Conservation (phyloP, 1,140 invertebrate genomes). For the Pemphigus obesinymphae region DNA sequence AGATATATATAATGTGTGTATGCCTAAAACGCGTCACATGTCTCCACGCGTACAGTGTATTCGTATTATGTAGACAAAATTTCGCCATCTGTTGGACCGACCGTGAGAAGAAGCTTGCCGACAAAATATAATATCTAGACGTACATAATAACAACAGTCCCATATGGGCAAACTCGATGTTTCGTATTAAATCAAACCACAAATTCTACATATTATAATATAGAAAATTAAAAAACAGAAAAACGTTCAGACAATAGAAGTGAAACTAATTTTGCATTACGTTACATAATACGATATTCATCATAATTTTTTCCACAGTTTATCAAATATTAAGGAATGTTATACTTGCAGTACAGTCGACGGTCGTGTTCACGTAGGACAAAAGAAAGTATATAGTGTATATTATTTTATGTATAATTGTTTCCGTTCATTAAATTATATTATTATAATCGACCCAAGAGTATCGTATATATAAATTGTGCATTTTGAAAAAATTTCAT, state of each 20-base stretch:
- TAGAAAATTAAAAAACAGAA: no score
- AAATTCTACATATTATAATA: no score
- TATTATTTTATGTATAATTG: background rate
- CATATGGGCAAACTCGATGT: background rate
- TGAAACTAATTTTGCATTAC: no score
- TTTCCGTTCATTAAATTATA: background rate
- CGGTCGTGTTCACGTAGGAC: background rate
- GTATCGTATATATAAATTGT: no score
- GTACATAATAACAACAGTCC: no score
- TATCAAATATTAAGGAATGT: no score
- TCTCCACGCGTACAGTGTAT: background rate
- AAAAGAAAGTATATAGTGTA: background rate
- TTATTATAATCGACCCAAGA: no score
- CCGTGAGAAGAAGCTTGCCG: constrained; percentile 19
- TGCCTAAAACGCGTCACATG: background rate
- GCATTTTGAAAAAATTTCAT: no score
- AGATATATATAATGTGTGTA: background rate
- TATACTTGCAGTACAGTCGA: no score
- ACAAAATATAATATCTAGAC: constrained; percentile 17
- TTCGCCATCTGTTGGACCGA: constrained; percentile 30
- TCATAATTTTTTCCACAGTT: no score
- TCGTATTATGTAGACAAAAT: constrained; percentile 27
- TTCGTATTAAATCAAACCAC: background rate
- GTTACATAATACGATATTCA: no score
- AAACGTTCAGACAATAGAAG: background rate